Base-by-base conservation (phyloP, 2,113 vertebrate species). In the Hippoglossus stenolepis region DNA sequence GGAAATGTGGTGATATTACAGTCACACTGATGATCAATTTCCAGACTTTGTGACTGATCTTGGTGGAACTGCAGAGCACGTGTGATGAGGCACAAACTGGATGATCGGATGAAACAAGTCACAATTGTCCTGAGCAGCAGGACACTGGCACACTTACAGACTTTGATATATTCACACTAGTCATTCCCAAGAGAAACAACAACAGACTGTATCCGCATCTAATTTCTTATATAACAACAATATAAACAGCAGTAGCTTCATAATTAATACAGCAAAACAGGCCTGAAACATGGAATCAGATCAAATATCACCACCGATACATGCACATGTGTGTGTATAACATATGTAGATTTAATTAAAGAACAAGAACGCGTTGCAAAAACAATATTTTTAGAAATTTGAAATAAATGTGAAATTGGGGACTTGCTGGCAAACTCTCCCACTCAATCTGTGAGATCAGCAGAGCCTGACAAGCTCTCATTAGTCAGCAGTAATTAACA, bases 81-180 rank as follows among this genome's bases (percentile, higher is more conserved):
- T 40, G 40, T 43, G 40, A 12, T 12, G 40, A 13, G 40, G 40
- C 40, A 38, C 9, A 13, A 13, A 13, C 40, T 43, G 40, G 12
- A 43, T 13, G 40, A 43, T 12, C 12, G 2, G 40, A 43, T 13
- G 40, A 43, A 13, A 13, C 40, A 3, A 43, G 15, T 49, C 45
- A 18, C 45, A 49, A 49, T 49, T 18, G 17, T 49, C 15, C 45
- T 2, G 45, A 49, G 45, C 45, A 49, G 45, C 14, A 18, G 45
- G 18, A 26, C 24, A 11, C 59, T 40, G 43, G n/a, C 38, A 26
- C 62, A n/a, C 65, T 68, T 43, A 65, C 54, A 31, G 26, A 68
- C 10, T 28, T 43, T 57, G 59, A 82, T 35, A 43, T 35, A 28
- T 64, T 59, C 75, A 68, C 75, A 65, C 40, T 49, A 58, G 49